Conservation (phyloP, 2,888 invertebrate species). For the Patella ulyssiponensis region DNA sequence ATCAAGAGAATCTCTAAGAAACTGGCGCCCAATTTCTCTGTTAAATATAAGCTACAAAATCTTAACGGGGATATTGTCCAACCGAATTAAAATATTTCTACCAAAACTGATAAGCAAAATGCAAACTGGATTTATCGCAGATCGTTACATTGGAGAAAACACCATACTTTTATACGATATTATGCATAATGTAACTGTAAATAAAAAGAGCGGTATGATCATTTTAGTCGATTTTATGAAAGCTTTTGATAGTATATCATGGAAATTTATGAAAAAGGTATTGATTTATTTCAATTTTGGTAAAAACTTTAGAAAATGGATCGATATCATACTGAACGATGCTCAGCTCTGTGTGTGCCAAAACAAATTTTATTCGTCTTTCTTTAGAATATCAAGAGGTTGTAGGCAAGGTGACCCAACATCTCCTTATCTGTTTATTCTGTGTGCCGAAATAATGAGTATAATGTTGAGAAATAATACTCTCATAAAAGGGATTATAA, state of each 20-base stretch:
- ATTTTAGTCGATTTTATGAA: not conserved
- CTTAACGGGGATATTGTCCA: too few species aligned
- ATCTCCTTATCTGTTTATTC: not conserved
- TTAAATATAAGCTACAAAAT: too few species aligned
- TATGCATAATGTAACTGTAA: too few species aligned
- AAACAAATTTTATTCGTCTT: not conserved
- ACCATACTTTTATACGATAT: too few species aligned
- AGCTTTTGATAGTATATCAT: not conserved
- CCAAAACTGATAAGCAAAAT: too few species aligned
- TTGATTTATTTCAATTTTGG: too few species aligned
- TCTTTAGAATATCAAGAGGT: slow-evolving; percentile 1
- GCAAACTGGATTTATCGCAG: too few species aligned
- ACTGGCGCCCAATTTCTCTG: too few species aligned
- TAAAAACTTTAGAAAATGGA: too few species aligned
- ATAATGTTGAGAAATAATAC: slow-evolving; percentile 5
- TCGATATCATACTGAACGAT: not conserved
- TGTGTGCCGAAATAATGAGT: not conserved
- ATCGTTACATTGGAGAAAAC: too few species aligned
- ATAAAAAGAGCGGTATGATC: not conserved
- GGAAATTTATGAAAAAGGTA: not conserved
- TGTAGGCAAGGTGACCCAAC: slow-evolving; percentile 3
- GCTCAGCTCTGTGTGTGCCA: not conserved
- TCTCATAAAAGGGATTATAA: slow-evolving; percentile 20
- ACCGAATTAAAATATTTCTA: too few species aligned
- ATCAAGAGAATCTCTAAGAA: not conserved